Base-by-base conservation (phyloP, 2,888 invertebrate species). In the Torymus tubicola region DNA sequence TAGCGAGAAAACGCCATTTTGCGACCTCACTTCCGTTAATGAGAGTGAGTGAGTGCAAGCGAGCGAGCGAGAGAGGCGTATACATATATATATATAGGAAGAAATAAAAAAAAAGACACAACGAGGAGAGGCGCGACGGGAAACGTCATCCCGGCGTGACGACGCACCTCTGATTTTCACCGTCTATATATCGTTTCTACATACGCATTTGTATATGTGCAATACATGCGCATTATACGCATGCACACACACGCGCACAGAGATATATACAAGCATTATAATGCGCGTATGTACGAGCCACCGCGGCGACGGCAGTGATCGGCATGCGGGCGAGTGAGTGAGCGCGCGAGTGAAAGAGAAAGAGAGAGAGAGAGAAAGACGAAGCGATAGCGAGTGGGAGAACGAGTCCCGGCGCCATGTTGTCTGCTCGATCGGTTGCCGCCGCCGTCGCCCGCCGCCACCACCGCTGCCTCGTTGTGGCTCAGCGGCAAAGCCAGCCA, bases 11-110 rank as follows among this genome's bases (percentile, higher is more conserved):
- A 8, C 42, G 55, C 90, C 90, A 90, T 90, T 86, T 90, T 90
- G 89, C 87, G 86, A 86, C 85, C 87, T 88, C 88, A 89, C 90
- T 89, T 90, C 89, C 89, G 89, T 88, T 88, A 88, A 88, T 90
- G 89, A 89, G 42, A 42, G 42, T 42, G 42, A 42, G 8, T 89
- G 89, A 87, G 88, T 13, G 31, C 50, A 18, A 31, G n/a, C 14
- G 21, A 55, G 64, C 24, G 71, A 52, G 18, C 16, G 70, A 21
- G 68, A 58, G 16, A 71, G 18, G 21, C 67, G 50, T 64, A n/a
- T 58, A 57, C n/a, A 57, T 14, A 24, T 21, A 21, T 21, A 21
- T 21, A 21, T 21, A 21, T 21, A 21, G 21, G 21, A 21, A 21
- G 21, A 21, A 21, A 21, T 21, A 5, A 21, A 53, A 55, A 16